These are phyloP conservation scores for Perccottus glenii DNA, from an alignment of 2,113 vertebrate species.

Conservation along the genomic window DNA sequence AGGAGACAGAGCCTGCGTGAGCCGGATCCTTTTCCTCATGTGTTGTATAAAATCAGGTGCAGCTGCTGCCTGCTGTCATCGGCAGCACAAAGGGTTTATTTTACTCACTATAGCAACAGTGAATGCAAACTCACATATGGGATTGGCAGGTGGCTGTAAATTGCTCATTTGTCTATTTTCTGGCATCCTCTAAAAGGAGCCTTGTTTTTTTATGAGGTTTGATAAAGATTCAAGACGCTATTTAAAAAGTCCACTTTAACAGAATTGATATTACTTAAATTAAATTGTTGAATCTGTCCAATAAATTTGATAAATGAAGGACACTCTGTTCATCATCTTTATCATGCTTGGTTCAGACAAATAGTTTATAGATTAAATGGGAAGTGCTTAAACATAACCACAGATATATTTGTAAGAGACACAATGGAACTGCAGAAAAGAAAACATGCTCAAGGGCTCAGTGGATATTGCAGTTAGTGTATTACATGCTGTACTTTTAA, in stretches of 20 bases:
- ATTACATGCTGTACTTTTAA: constrained; percentile 12
- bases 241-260: too few relatives aligned
- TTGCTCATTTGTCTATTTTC: not conserved
- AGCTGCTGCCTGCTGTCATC: not conserved
- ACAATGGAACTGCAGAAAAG: constrained; percentile 8
- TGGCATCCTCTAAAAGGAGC: not conserved
- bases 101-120: not conserved
- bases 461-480: not conserved
- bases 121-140: not conserved
- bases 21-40: constrained; percentile 14
- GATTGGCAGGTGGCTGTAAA: not conserved
- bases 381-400: not conserved
- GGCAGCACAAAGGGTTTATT: constrained; percentile 2
- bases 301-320: too few relatives aligned
- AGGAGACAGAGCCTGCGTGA: constrained; percentile 4
- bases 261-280: too few relatives aligned
- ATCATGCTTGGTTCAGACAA: too few relatives aligned
- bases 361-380: too few relatives aligned
- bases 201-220: too few relatives aligned
- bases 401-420: constrained; percentile 5
- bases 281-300: too few relatives aligned
- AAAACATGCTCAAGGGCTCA: constrained; percentile 14
- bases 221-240: too few relatives aligned
- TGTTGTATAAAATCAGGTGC: constrained; percentile 14
- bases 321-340: too few relatives aligned